Evolutionary conservation across 2,888 invertebrate species (phyloP).

Genomic region (Lysandra coridon): DNA sequence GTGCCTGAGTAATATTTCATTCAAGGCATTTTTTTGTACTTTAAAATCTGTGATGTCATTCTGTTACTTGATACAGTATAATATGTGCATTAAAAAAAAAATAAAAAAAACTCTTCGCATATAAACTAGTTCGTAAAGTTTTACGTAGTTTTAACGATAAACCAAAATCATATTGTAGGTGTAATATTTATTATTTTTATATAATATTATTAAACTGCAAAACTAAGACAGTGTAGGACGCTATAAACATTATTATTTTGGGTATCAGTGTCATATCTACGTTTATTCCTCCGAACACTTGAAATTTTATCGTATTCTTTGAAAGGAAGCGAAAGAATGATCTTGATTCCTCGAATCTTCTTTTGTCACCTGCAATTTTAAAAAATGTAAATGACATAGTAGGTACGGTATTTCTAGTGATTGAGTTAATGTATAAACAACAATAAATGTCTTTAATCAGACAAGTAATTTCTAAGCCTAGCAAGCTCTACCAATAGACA

Average conservation of each 20-base stretch:
- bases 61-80: not conserved
- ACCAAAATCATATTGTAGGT: too few relatives aligned
- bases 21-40: not conserved
- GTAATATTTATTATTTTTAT: not conserved
- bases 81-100: too few relatives aligned
- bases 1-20: not conserved
- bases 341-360: not conserved
- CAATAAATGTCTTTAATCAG: too few relatives aligned
- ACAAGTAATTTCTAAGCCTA: too few relatives aligned
- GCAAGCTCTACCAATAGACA: too few relatives aligned
- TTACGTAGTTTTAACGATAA: too few relatives aligned
- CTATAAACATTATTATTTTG: not conserved
- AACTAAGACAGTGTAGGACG: not conserved
- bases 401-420: too few relatives aligned
- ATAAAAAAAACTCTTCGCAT: too few relatives aligned
- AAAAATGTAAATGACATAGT: too few relatives aligned
- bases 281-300: not conserved
- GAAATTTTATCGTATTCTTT: not conserved
- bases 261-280: not conserved
- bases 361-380: too few relatives aligned
- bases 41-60: not conserved
- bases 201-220: not conserved
- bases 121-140: too few relatives aligned
- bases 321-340: not conserved
- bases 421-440: too few relatives aligned